Evolutionary conservation across 2,888 invertebrate species (phyloP).

Genomic region (Mimas tiliae): DNA sequence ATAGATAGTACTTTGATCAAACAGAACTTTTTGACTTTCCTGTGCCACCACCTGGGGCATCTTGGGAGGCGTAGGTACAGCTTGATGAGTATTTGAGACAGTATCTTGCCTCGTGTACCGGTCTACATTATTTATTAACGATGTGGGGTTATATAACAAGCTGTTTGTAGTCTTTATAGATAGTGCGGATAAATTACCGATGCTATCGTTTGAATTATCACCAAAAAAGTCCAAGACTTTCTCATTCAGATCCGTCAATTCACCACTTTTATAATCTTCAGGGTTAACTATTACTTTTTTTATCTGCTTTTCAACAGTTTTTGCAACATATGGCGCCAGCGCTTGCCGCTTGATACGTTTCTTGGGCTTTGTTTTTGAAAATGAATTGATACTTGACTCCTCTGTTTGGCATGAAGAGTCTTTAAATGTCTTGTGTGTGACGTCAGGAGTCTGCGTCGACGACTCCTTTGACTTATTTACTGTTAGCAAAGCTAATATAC

Average conservation of each 20-base stretch:
- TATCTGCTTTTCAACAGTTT: slow-evolving; percentile 39
- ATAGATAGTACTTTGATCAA: too few relatives aligned
- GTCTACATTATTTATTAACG: slow-evolving; percentile 38
- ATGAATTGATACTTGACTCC: slow-evolving; percentile 41
- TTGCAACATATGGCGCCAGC: slow-evolving; percentile 59
- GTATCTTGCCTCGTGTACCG: slow-evolving; percentile 32
- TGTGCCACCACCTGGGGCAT: not conserved
- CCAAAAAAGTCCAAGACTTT: slow-evolving; percentile 36
- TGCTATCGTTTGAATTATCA: slow-evolving; percentile 59
- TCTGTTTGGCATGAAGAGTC: slow-evolving; percentile 52
- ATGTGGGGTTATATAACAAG: slow-evolving; percentile 37
- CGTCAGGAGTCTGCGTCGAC: slow-evolving; percentile 9
- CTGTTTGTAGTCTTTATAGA: slow-evolving; percentile 38
- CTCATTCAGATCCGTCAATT: not conserved
- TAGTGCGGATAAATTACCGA: slow-evolving; percentile 48
- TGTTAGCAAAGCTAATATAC: slow-evolving; percentile 60
- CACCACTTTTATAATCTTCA: slow-evolving; percentile 33
- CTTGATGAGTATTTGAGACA: not conserved
- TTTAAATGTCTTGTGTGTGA: not conserved
- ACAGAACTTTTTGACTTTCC: not conserved
- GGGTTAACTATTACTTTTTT: slow-evolving; percentile 54
- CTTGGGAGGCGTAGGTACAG: not conserved
- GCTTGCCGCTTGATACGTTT: slow-evolving; percentile 43
- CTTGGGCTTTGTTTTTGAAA: slow-evolving; percentile 35
- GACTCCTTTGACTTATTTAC: slow-evolving; percentile 32